Percentiles rank a stretch among this genome's conserved stretches.
These are phyloP conservation scores for Drosophila rufa DNA, from an alignment of 1,140 invertebrate genomes.

Conservation along the genomic window DNA sequence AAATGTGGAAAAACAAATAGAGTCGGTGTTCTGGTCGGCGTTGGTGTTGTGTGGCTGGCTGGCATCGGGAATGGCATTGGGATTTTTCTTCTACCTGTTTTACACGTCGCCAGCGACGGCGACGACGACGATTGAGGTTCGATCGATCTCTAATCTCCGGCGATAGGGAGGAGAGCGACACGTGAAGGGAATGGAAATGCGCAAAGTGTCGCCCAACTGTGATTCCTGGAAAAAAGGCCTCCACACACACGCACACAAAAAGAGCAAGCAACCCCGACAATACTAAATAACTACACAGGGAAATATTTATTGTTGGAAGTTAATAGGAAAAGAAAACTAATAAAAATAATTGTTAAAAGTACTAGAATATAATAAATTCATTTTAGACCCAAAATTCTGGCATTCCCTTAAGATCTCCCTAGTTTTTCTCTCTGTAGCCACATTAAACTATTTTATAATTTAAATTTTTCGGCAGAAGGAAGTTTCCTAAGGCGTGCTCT, in stretches of 20 bases:
- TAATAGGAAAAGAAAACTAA: not conserved
- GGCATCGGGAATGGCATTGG: conserved; percentile 7
- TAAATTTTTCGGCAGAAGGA: conserved; percentile 24
- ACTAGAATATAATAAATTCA: not conserved
- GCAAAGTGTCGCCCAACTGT: conserved; percentile 60
- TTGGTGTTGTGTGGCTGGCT: conserved; percentile 20
- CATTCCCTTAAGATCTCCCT: too few species aligned
- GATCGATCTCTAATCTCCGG: conserved; percentile 60
- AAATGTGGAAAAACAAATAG: conserved; percentile 73
- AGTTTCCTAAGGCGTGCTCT: conserved; percentile 45
- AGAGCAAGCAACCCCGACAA: conserved; percentile 9
- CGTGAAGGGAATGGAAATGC: conserved; percentile 56
- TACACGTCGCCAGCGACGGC: conserved; percentile 36
- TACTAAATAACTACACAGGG: conserved; percentile 10
- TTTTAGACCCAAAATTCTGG: too few species aligned
- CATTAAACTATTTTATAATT: conserved; percentile 21
- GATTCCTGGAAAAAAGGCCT: conserved; percentile 45
- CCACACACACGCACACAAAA: not conserved
- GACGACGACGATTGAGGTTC: conserved; percentile 33
- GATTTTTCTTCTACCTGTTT: conserved; percentile 68
- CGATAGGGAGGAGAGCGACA: conserved; percentile 52
- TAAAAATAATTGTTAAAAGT: not conserved
- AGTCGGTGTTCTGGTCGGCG: conserved; percentile 31
- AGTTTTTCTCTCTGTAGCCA: not conserved
- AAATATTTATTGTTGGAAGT: not conserved